Base-by-base conservation (phyloP, 2,113 vertebrate genomes). In the Spea multiplicata region DNA sequence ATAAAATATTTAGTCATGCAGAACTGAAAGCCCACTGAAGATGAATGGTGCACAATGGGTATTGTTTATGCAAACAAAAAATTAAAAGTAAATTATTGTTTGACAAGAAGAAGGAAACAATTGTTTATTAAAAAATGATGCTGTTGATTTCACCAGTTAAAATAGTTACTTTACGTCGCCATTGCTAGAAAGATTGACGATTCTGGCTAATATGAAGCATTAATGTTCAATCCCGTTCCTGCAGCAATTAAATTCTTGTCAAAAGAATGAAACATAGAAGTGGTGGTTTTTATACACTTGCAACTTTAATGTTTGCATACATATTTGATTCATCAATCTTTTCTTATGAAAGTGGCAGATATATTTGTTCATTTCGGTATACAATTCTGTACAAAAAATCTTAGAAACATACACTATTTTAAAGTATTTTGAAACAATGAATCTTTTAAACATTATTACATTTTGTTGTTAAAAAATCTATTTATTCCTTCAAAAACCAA, bases 291-390 rank as follows among this genome's bases (percentile, higher is more conserved):
- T 62, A 61, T 70, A 61, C 66, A 59, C 66, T 49, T 52, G 53
- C 75, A n/a, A 50, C 44, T 70, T 48, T 62, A 70, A 61, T 71
- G 75, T 77, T 77, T 70, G 75, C 66, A 77, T 70, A 77, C 48
- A 77, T 77, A 71, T 77, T 77, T 49, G n/a, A 62, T 50, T 70
- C 75, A 77, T 77, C 75, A 77, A 77, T 77, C 75, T 70, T 77
- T 46, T 69, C n/a, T 44, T 70, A 70, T 57, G 68, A 12, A 71
- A 61, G 50, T 62, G 47, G 45, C 70, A 59, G 10, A 2, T 59
- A 30, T 30, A 30, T 30, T 30, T 30, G 30, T 30, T 30, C 30
- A 30, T 30, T 30, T 2, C 30, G 2, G 30, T 30, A 30, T 30
- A 30, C 30, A 30, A 2, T 30, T 30, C 30, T 30, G 30, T 30